Evolutionary conservation across 2,113 vertebrate genomes (phyloP).

Genomic region (Dromaius novaehollandiae): DNA sequence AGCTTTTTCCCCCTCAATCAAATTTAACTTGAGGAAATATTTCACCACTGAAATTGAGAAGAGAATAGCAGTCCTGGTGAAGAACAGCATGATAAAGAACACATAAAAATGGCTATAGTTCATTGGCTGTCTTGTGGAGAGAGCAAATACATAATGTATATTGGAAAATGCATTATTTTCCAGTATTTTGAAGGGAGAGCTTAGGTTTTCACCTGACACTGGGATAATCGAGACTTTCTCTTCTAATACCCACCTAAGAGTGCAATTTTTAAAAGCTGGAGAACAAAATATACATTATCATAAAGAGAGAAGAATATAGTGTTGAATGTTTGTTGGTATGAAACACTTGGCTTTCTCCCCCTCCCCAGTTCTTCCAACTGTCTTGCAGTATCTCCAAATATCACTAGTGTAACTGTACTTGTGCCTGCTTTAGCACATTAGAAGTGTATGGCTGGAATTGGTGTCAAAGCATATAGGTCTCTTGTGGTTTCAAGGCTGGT

Average conservation of each 20-base stretch:
- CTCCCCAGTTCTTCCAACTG: not conserved
- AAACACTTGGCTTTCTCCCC: not conserved
- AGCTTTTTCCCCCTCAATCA: not conserved
- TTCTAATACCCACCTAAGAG: not conserved
- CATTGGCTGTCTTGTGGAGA: not conserved
- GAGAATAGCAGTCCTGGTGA: not conserved
- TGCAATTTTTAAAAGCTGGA: not conserved
- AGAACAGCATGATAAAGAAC: not conserved
- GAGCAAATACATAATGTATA: not conserved
- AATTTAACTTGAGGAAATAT: not conserved
- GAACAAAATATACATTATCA: not conserved
- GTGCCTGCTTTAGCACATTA: not conserved
- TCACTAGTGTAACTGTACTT: rapidly evolving
- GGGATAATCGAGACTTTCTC: not conserved
- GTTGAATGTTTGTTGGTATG: not conserved
- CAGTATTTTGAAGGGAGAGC: not conserved
- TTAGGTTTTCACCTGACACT: not conserved
- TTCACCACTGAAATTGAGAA: not conserved
- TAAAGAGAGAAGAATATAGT: no score
- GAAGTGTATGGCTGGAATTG: not conserved
- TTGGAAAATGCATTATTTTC: not conserved
- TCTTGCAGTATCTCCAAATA: not conserved
- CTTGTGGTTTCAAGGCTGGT: not conserved
- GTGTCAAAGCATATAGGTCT: not conserved
- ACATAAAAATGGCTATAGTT: not conserved